Conservation (phyloP, 2,113 vertebrate genomes). For the Gymnorhina tibicen region DNA sequence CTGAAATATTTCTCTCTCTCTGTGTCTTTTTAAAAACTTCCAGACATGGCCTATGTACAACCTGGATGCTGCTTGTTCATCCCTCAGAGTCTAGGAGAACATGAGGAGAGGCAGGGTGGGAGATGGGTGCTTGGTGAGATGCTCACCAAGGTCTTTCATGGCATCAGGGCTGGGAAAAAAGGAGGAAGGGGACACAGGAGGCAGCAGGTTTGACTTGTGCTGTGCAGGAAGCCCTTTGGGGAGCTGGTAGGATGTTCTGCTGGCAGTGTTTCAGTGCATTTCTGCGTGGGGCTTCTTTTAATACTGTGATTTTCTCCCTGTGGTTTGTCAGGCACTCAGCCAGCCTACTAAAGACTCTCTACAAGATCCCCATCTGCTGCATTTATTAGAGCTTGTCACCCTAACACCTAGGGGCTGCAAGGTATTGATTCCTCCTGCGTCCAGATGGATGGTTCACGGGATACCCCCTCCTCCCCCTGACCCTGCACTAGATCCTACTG, state of each 20-base stretch:
- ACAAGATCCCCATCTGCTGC: conserved; percentile 50
- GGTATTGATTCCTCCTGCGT: neutral
- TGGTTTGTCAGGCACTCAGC: conserved; percentile 52
- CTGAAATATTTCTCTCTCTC: conserved; percentile 16
- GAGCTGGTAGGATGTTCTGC: neutral
- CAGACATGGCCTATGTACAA: neutral
- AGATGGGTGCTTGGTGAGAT: neutral
- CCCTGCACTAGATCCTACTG: neutral
- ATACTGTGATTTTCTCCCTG: conserved; percentile 49
- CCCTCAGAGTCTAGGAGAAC: neutral
- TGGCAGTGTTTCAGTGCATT: conserved; percentile 17
- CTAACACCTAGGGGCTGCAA: conserved; percentile 27
- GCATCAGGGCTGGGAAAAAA: neutral
- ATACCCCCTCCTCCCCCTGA: neutral
- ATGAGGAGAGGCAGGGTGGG: neutral
- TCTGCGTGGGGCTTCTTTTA: conserved; percentile 27
- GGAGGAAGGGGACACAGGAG: neutral
- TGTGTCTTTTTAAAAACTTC: neutral
- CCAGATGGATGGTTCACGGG: neutral
- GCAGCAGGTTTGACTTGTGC: neutral
- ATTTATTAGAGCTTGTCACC: conserved; percentile 47
- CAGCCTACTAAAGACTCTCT: conserved; percentile 55
- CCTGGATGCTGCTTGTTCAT: neutral
- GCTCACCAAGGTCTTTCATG: neutral
- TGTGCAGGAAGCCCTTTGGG: neutral